Evolutionary conservation across 2,113 vertebrate genomes (phyloP), one percentile per base, ranked within the genome.

Genomic region (Dasyprocta punctata): DNA sequence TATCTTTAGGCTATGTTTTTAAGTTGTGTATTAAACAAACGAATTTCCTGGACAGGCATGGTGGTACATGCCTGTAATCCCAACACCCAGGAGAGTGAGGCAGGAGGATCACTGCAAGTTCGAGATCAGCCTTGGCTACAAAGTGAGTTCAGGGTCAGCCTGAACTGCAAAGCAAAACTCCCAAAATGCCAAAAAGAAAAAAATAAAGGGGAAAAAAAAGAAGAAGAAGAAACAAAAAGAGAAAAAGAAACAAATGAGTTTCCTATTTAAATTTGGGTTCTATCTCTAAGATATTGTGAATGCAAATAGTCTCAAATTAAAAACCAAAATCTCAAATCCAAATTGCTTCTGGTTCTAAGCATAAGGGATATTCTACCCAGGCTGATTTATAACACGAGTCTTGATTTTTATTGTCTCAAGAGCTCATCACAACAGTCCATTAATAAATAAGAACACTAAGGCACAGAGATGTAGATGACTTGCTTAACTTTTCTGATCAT

Each of bases 391-490:
- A 96, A 93, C 20, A 84, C 49, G 5, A 20, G 54, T 80, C 86
- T 63, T 96, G 69, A 84, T 7, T 91, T 73, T 85, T 6, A 86
- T 81, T 93, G 26, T 94, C 60, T 92, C 11, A 81, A 95, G 24
- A 96, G 14, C 30, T 13, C 20, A 20, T 89, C 47, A 78, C 5
- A 63, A 61, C 13, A 89, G 47, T 83, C 52, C 52, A 69, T 78
- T 75, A 96, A 73, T 60, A 96, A 96, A 52, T 71, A 96, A 97
- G 44, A 44, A 69, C n/a, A 95, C 7, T 17, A 58, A 95, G n/a
- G 52, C 22, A 84, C 9, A 83, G 65, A 89, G 41, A 82, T 80
- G 33, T 44, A 90, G 84, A 44, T 47, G 24, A 94, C 58, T 71
- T 88, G 49, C 61, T 88, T 63, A 7, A 4, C n/a, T 75, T 38